A percentile compares a stretch with the other conserved stretches of the same genome.
Conservation (phyloP, 2,888 invertebrate genomes). For the Himalopsyche tibetana region DNA sequence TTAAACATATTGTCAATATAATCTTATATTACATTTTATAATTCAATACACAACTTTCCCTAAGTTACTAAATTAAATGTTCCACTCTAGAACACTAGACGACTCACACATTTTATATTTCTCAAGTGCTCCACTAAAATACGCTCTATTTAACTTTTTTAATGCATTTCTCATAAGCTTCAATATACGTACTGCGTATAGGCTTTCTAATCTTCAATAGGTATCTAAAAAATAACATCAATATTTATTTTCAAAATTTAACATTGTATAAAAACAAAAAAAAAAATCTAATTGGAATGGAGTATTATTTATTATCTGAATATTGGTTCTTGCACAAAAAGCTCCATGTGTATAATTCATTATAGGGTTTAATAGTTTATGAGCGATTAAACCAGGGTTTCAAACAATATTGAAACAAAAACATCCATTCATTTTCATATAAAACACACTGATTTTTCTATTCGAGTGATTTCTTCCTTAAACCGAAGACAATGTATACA, state of each 20-base stretch:
- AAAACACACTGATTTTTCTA: no score
- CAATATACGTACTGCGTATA: background rate
- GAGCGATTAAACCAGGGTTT: background rate
- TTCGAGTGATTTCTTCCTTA: no score
- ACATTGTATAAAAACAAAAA: slow-evolving; percentile 20
- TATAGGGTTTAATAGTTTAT: background rate
- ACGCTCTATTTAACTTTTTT: background rate
- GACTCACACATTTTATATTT: slow-evolving; percentile 20
- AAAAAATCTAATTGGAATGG: background rate
- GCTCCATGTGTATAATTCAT: background rate
- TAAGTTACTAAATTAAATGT: slow-evolving; percentile 3
- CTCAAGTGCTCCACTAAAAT: background rate
- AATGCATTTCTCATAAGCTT: slow-evolving; percentile 21
- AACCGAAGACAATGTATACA: no score
- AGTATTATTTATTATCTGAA: background rate
- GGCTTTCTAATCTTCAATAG: background rate
- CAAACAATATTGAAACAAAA: background rate
- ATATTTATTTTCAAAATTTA: slow-evolving; percentile 28
- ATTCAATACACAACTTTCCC: slow-evolving; percentile 7
- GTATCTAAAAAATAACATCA: slow-evolving; percentile 1
- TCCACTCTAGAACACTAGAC: slow-evolving; percentile 12
- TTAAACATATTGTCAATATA: slow-evolving; percentile 17
- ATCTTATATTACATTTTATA: slow-evolving; percentile 15
- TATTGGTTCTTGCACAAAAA: background rate
- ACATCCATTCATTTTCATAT: background rate